A percentile compares a stretch with the other conserved stretches of the same genome.
These are phyloP conservation scores for Myzus persicae DNA, from an alignment of 1,140 invertebrate species.

Conservation along the genomic window DNA sequence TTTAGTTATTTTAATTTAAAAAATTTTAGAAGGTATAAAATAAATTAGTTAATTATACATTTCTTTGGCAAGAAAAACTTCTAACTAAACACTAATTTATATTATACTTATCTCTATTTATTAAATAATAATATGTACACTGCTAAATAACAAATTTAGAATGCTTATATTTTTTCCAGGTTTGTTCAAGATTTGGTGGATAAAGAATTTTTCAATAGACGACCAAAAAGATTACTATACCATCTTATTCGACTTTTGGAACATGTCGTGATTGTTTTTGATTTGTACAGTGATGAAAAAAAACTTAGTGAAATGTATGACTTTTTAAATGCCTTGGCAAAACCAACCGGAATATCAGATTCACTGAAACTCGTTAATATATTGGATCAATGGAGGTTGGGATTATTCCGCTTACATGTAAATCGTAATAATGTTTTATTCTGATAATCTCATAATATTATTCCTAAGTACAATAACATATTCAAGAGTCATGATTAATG, in stretches of 20 bases:
- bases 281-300: conserved; percentile 39
- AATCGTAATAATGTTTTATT: not conserved
- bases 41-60: not conserved
- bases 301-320: conserved; percentile 17
- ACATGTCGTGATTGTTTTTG: conserved; percentile 17
- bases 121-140: not conserved
- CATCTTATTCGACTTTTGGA: not conserved
- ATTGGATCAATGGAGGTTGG: conserved; percentile 33
- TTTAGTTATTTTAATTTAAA: not conserved
- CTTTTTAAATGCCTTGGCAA: not conserved
- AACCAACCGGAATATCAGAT: not conserved
- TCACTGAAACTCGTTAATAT: not conserved
- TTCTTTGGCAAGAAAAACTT: not conserved
- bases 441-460: not conserved
- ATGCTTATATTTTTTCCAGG: not conserved
- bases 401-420: not conserved
- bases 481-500: too few species aligned
- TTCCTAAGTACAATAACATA: too few species aligned
- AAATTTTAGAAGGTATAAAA: not conserved
- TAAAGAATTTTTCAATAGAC: not conserved
- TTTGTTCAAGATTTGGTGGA: conserved; percentile 36
- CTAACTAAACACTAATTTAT: not conserved
- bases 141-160: not conserved
- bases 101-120: not conserved
- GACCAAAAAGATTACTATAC: not conserved